Evolutionary conservation across 2,888 invertebrate species (phyloP), one percentile per base, ranked within the genome.

Genomic region (Netelia inedita): DNA sequence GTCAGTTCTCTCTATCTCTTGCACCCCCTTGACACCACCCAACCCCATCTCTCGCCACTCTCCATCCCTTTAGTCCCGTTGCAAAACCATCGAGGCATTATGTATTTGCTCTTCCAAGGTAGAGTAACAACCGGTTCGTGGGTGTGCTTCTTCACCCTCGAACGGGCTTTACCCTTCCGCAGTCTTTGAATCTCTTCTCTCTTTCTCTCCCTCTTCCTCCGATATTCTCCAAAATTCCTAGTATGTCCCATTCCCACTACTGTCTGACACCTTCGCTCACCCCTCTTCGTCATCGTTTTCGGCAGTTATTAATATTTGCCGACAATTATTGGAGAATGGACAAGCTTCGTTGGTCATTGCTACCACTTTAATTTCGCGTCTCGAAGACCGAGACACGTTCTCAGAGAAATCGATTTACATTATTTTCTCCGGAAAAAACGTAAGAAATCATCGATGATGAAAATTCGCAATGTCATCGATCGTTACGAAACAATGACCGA

Each of bases 401-500:
- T 10, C 23, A 3, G 86, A 86, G 71, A 88, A 87, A 91, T 91
- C 88, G 88, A 91, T 82, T 46, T 80, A 74, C 21, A 65, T 83
- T 78, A 84, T 83, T 85, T 87, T 23, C 10, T 11, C 8, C 55
- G 61, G 46, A 43, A 63, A 72, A 23, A 9, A 16, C 93, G 94
- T 94, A 94, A 94, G 94, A 92, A 93, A 94, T 93, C 94, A 94
- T 94, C 94, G 94, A 94, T 94, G 94, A 94, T 94, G 94, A 94
- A 94, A 94, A 94, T 46, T 14, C 46, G 10, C 46, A 6, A 46
- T 10, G 46, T 0, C 8, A 46, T 46, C 14, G 11, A 46, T 2
- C 10, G 14, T 46, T 14, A 14, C 21, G 59, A 89, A 94, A 93
- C 94, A 94, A 94, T 28, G 55, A 61, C 63, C 63, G 74, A 75